Evolutionary conservation across 2,797 vertebrate genomes (phyloP).

Genomic region (Arvicola amphibius): DNA sequence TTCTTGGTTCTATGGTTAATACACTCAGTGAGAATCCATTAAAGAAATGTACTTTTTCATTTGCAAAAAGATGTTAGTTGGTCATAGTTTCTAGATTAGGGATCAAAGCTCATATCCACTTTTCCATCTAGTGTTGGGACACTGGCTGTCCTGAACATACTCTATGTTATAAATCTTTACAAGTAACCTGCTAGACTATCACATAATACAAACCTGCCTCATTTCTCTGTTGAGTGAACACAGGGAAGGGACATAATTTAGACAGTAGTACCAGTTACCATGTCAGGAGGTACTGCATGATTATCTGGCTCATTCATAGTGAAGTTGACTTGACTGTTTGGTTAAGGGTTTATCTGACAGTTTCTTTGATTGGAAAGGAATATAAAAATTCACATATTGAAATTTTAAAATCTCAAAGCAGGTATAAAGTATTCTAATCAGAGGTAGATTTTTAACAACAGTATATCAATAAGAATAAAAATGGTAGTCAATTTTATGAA

Average conservation of each 20-base stretch:
- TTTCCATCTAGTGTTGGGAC: not conserved
- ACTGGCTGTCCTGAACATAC: not conserved
- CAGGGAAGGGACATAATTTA: not conserved
- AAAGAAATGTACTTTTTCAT: not conserved
- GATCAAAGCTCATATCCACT: not conserved
- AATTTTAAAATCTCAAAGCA: not conserved
- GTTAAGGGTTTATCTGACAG: not conserved
- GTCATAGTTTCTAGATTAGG: not conserved
- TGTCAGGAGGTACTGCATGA: not conserved
- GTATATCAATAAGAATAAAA: not conserved
- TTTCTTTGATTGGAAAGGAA: not conserved
- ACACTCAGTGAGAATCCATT: not conserved
- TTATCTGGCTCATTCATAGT: not conserved
- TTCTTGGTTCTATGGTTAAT: not conserved
- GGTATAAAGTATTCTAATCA: not conserved
- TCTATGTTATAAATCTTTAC: not conserved
- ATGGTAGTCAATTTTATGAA: not conserved
- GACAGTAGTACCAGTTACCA: not conserved
- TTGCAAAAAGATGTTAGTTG: not conserved
- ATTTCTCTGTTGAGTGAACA: not conserved
- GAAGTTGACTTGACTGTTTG: not conserved
- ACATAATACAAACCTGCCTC: rapidly evolving
- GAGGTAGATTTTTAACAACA: not conserved
- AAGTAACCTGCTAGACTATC: not conserved
- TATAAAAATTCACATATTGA: not conserved